A percentile compares a stretch with the other conserved stretches of the same genome.
Evolutionary conservation across 2,113 vertebrate genomes (phyloP).

Genomic region (Menura novaehollandiae): DNA sequence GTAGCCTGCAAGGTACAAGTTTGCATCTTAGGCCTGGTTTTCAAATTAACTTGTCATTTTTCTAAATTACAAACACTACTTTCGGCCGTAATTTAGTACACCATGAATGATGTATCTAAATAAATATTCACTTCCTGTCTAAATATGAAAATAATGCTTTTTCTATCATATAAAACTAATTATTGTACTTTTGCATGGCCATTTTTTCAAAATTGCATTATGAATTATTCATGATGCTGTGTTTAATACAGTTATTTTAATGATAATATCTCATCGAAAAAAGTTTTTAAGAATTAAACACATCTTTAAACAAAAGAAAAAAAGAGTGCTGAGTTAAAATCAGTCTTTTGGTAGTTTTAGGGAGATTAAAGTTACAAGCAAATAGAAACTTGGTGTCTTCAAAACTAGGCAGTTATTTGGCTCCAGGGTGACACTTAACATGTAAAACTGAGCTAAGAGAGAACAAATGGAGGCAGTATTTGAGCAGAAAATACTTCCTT

Average conservation of each 20-base stretch:
- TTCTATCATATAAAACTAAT: conserved; percentile 49
- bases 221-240: conserved; percentile 35
- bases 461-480: not conserved
- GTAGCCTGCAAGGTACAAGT: not conserved
- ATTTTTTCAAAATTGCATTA: not conserved
- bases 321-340: not conserved
- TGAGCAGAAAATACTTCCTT: not conserved
- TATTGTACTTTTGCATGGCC: not conserved
- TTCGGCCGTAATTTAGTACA: conserved; percentile 10
- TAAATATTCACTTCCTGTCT: conserved; percentile 47
- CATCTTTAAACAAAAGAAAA: conserved; percentile 13
- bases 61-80: conserved; percentile 16
- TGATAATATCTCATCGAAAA: not conserved
- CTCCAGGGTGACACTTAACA: not conserved
- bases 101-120: not conserved
- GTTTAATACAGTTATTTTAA: conserved; percentile 19
- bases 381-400: not conserved
- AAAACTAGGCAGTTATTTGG: not conserved
- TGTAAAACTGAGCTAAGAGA: not conserved
- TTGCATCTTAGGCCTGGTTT: not conserved
- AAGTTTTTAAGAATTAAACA: not conserved
- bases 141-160: conserved; percentile 55
- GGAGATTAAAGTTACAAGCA: not conserved
- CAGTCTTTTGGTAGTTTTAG: not conserved
- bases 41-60: conserved; percentile 54